Percentiles rank a stretch among this genome's conserved stretches.
Conservation (phyloP, 1,140 invertebrate genomes). For the Magallana angulata region DNA sequence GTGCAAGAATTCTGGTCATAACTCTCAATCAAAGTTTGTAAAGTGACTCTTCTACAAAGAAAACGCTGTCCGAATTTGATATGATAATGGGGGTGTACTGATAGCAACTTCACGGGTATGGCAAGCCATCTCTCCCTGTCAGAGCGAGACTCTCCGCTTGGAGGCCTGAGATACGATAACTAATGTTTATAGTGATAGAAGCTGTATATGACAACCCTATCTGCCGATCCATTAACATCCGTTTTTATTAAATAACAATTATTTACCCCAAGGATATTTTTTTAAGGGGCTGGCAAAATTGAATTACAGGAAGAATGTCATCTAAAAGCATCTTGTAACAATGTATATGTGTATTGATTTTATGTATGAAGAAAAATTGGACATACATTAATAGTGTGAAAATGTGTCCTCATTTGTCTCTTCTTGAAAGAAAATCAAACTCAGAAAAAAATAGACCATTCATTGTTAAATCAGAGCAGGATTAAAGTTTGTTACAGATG, state of each 20-base stretch:
- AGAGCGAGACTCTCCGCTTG: not conserved
- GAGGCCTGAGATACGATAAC: not conserved
- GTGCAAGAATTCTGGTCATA: not conserved
- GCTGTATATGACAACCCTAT: not conserved
- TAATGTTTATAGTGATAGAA: not conserved
- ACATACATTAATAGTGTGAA: not conserved
- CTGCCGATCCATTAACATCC: conserved; percentile 8
- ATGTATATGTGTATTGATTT: not conserved
- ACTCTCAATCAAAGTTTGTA: not conserved
- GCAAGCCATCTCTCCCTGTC: not conserved
- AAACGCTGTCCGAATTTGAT: conserved; percentile 24
- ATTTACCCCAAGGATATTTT: conserved; percentile 24
- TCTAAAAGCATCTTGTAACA: conserved; percentile 9
- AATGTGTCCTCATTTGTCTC: not conserved
- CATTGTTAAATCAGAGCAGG: no score
- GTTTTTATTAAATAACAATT: conserved; percentile 33
- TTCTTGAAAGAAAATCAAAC: no score
- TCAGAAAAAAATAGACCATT: no score
- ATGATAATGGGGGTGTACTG: conserved; percentile 11
- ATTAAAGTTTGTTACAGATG: no score
- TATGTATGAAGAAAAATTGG: not conserved
- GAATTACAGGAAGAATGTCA: conserved; percentile 11
- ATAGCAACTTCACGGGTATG: not conserved
- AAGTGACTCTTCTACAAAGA: conserved; percentile 12
- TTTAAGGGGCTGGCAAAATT: conserved; percentile 1